Percentiles rank a stretch among this genome's conserved stretches.
phyloP scores from a whole-genome alignment of 2,888 invertebrate genomes.

The Arctia plantaginis region DNA sequence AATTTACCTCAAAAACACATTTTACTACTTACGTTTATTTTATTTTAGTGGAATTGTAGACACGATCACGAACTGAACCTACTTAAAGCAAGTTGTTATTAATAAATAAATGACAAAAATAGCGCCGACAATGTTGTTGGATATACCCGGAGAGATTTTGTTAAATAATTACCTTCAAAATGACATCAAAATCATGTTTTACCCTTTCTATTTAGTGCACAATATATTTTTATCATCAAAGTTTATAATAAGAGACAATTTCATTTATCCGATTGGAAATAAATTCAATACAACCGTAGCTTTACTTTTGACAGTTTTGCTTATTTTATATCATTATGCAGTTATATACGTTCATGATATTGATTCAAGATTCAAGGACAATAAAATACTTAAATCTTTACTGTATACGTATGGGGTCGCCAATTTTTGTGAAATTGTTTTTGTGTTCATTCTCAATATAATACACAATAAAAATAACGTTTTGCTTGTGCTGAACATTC shows the following conservation, averaged over 20 bases:
- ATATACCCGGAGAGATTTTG: constrained; percentile 1
- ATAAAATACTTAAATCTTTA: background rate
- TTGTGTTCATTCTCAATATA: constrained; percentile 3
- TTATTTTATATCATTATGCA: background rate
- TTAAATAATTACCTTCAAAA: constrained; percentile 10
- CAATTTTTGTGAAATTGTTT: background rate
- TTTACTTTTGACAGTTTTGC: background rate
- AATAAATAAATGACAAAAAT: too few species aligned
- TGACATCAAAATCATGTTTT: constrained; percentile 12
- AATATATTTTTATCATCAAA: constrained; percentile 31
- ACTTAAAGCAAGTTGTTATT: too few species aligned
- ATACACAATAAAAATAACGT: constrained; percentile 7
- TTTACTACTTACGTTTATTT: background rate
- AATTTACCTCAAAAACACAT: background rate
- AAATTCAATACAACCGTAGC: background rate
- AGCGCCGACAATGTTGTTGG: background rate
- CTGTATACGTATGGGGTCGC: background rate
- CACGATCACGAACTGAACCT: background rate
- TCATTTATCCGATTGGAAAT: constrained; percentile 26
- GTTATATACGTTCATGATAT: background rate
- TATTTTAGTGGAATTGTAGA: too few species aligned
- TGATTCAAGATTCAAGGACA: background rate
- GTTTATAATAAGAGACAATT: constrained; percentile 28
- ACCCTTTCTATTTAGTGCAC: constrained; percentile 18
- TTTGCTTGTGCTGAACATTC: constrained; percentile 10